Evolutionary conservation across 2,888 invertebrate species (phyloP), one percentile per base, ranked within the genome.

Genomic region (Arenicola marina): DNA sequence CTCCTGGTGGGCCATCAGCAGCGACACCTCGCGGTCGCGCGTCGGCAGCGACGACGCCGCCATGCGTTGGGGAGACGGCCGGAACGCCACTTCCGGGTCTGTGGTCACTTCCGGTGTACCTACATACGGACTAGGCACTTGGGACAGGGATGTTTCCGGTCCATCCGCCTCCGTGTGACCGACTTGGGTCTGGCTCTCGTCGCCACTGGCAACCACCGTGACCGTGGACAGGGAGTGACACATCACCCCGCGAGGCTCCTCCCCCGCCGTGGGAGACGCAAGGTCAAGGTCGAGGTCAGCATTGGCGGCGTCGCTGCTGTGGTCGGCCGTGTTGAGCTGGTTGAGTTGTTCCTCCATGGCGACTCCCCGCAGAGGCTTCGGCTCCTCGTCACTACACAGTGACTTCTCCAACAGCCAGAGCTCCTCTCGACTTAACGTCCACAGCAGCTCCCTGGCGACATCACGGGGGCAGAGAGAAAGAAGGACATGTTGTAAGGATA

Each of bases 401-500:
- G 95, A 84, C 75, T 93, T 90, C 82, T 97, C 96, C 65, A 97
- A 84, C 71, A 91, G 90, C 78, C 89, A 88, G 73, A 97, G 86
- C 84, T 97, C 97, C 54, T 89, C 88, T 66, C 90, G 88, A 77
- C 90, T 92, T 72, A 97, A 84, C 2, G 94, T 93, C 89, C 93
- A 91, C 66, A 97, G 86, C 59, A 96, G 87, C 72, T 95, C 94
- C 51, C 95, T 89, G 74, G n/a, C n/a, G n/a, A n/a, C n/a, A n/a
- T n/a, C n/a, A n/a, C n/a, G n/a, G n/a, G n/a, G n/a, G n/a, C n/a
- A n/a, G n/a, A n/a, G n/a, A n/a, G n/a, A n/a, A n/a, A n/a, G n/a
- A n/a, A n/a, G n/a, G n/a, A n/a, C n/a, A n/a, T n/a, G n/a, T n/a
- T n/a, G n/a, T n/a, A n/a, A n/a, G n/a, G n/a, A n/a, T n/a, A n/a